Evolutionary conservation across 2,113 vertebrate species (phyloP).

Genomic region (Eira barbara): DNA sequence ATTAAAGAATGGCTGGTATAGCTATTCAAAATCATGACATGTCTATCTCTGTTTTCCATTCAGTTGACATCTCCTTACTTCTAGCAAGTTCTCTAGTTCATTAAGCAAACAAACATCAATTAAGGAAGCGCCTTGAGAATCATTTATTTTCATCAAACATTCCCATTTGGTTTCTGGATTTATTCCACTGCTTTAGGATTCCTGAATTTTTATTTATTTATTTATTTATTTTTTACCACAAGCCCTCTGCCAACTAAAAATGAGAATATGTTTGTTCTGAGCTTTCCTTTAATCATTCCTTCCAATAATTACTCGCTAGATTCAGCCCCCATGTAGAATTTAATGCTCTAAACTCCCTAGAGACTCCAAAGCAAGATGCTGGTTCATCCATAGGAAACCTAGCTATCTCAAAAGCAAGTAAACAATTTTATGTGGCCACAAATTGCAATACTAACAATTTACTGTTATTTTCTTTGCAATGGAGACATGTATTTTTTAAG

Average conservation of each 20-base stretch:
- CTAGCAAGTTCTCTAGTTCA: slow-evolving; percentile 15
- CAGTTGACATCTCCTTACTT: background rate
- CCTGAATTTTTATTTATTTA: background rate
- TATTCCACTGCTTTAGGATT: background rate
- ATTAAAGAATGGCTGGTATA: background rate
- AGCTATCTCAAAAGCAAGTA: slow-evolving; percentile 37
- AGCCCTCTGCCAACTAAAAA: background rate
- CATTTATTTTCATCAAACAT: background rate
- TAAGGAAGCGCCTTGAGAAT: slow-evolving; percentile 1
- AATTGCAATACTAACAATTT: background rate
- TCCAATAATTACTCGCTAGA: background rate
- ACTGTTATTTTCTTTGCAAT: background rate
- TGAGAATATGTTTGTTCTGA: background rate
- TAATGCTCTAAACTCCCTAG: background rate
- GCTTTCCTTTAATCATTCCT: slow-evolving; percentile 23
- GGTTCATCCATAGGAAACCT: background rate
- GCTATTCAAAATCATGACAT: background rate
- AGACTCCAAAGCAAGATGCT: background rate
- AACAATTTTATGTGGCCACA: background rate
- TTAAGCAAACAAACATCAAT: background rate
- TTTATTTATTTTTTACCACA: background rate
- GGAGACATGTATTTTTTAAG: background rate
- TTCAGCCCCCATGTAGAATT: background rate
- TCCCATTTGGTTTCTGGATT: background rate
- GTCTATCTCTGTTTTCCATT: background rate